These are phyloP conservation scores for Sicus ferrugineus DNA, from an alignment of 2,888 invertebrate genomes.

Conservation along the genomic window DNA sequence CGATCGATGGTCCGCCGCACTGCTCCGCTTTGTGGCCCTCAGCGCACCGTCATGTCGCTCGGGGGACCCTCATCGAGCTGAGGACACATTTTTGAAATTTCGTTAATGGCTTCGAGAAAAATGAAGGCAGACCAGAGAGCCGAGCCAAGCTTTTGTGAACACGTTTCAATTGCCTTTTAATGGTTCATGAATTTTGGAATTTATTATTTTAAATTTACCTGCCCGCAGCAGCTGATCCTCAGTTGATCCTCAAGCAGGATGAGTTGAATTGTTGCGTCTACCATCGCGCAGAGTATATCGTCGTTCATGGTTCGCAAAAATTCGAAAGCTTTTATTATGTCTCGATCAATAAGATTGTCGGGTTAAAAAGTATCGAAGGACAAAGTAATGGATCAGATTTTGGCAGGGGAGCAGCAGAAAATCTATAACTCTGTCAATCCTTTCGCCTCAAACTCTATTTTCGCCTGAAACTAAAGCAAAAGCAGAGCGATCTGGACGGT, in stretches of 20 bases:
- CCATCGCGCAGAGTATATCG: not conserved
- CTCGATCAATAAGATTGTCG: no score
- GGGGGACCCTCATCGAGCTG: constrained; percentile 26
- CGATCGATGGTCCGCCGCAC: not conserved
- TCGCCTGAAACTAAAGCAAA: no score
- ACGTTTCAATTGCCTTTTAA: constrained; percentile 30
- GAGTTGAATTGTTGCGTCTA: not conserved
- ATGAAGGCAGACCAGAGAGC: not conserved
- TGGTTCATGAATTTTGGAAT: constrained; percentile 31
- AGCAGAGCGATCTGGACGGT: no score
- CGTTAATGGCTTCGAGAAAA: constrained; percentile 30
- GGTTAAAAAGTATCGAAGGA: no score
- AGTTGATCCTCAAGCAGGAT: constrained; percentile 17
- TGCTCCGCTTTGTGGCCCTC: not conserved
- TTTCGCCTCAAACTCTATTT: no score
- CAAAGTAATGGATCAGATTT: not conserved
- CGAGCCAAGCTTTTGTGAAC: constrained; percentile 8
- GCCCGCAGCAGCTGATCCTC: constrained; percentile 21
- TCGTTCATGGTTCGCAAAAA: not conserved
- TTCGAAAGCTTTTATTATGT: no score
- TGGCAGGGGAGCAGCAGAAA: not conserved
- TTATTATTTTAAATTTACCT: constrained; percentile 16
- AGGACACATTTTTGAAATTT: constrained; percentile 40
- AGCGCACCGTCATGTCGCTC: not conserved
- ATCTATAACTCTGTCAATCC: not conserved